Evolutionary conservation across 2,797 vertebrate genomes (phyloP).

Genomic region (Molothrus aeneus): DNA sequence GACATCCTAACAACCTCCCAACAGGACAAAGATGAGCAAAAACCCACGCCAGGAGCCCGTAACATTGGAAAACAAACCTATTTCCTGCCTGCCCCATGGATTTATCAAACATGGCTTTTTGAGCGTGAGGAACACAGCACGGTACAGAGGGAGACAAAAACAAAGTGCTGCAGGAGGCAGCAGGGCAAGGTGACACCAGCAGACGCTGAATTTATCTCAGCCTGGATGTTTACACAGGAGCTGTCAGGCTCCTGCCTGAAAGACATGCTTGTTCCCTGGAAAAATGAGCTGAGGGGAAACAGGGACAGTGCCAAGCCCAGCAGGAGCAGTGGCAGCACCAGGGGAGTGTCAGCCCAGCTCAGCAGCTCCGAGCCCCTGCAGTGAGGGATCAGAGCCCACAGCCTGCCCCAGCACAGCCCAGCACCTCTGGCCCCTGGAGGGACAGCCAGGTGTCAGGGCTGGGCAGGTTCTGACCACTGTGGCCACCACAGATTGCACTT

Average conservation of each 20-base stretch:
- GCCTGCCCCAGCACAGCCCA: background rate
- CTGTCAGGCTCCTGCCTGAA: background rate
- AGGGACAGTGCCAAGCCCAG: background rate
- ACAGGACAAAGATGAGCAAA: background rate
- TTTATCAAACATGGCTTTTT: background rate
- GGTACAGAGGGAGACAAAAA: background rate
- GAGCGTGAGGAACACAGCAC: background rate
- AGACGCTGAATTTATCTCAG: background rate
- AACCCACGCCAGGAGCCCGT: background rate
- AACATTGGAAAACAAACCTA: background rate
- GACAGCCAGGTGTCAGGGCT: fast-evolving
- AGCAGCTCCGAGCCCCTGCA: fast-evolving
- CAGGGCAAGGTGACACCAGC: background rate
- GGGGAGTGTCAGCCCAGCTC: fast-evolving
- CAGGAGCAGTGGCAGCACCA: background rate
- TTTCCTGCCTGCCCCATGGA: background rate
- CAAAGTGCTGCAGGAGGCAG: background rate
- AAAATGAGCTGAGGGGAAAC: background rate
- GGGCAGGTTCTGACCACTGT: background rate
- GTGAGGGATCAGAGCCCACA: background rate
- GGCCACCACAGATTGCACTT: fast-evolving
- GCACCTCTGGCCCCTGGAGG: fast-evolving
- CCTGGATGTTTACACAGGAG: background rate
- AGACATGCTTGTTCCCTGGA: background rate
- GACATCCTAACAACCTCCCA: background rate